Evolutionary conservation across 1,140 invertebrate species (phyloP).

Genomic region (Euschistus heros): DNA sequence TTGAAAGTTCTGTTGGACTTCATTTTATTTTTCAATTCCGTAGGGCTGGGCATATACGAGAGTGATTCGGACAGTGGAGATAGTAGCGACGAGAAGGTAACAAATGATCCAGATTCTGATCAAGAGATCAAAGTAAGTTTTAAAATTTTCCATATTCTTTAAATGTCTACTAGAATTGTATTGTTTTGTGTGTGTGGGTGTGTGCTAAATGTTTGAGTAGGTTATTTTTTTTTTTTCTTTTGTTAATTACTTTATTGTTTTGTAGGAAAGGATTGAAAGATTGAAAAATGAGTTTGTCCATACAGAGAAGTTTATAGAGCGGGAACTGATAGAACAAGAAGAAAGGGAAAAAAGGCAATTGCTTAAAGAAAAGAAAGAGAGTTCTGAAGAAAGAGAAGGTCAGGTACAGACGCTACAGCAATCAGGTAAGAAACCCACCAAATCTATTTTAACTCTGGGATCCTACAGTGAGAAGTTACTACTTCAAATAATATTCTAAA

Average conservation of each 20-base stretch:
- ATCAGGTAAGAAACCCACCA: background rate
- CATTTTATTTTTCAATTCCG: background rate
- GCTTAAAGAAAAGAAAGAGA: background rate
- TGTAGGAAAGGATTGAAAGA: constrained; percentile 25
- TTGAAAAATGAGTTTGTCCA: constrained; percentile 26
- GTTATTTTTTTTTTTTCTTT: constrained; percentile 13
- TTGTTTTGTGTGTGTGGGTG: background rate
- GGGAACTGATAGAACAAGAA: constrained; percentile 25
- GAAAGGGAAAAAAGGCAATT: constrained; percentile 22
- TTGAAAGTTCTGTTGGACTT: background rate
- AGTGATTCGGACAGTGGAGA: constrained; percentile 27
- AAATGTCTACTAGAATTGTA: background rate
- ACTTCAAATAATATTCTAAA: constrained; percentile 3
- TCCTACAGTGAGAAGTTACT: background rate
- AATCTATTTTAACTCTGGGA: background rate
- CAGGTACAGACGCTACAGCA: background rate
- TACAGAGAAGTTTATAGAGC: constrained; percentile 26
- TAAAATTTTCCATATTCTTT: background rate
- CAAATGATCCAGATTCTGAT: constrained; percentile 26
- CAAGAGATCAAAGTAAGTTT: constrained; percentile 27
- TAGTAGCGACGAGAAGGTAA: constrained; percentile 19
- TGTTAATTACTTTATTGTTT: background rate
- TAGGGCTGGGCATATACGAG: constrained; percentile 29
- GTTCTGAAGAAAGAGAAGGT: background rate
- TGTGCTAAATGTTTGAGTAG: background rate